Evolutionary conservation across 2,888 invertebrate genomes (phyloP), one percentile per base, ranked within the genome.

Genomic region (Teleiodes luculella): DNA sequence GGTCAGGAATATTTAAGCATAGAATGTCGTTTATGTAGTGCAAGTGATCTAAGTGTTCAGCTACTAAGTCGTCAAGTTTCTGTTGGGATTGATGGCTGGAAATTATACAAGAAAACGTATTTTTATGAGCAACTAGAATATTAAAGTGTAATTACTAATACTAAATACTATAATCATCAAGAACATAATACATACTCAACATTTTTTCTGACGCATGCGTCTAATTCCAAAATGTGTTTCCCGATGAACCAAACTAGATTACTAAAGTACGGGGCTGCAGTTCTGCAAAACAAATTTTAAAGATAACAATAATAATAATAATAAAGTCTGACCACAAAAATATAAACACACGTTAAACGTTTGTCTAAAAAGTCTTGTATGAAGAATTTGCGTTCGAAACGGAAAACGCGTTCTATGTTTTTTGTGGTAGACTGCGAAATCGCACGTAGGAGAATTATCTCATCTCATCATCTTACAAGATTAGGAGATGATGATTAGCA

Each of bases 231-330:
- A 63, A 99, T 97, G 78, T 99, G 98, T 87, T 97, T 98, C 52
- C 98, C 98, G 73, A 99, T 98, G 75, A 98, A 98, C 98, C 98
- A 99, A 41, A 99, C 98, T 54, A 99, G 92, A 86, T 99, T 99
- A 65, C 98, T 98, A 81, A 99, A 98, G 87, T 99, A 99, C 1
- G 98, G 98, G 28, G 98, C 98, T 8, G 98, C 98, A 35, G 99
- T 98, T 83, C 96, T 92, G 65, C 31, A 68, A 70, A 31, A 3
- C 52, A 48, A 36, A 51, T 50, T n/a, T 5, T 33, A 33, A 8
- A 33, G 10, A 6, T 11, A 33, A 33, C 3, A 8, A 11, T 3
- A n/a, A 33, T 6, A n/a, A n/a, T 8, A 24, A 24, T 8, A 11
- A 33, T 10, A 33, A 3, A 8, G n/a, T 33, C n/a, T n/a, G n/a